These are phyloP conservation scores for Brevimyrus niger DNA, from an alignment of 2,113 vertebrate species.

Conservation along the genomic window DNA sequence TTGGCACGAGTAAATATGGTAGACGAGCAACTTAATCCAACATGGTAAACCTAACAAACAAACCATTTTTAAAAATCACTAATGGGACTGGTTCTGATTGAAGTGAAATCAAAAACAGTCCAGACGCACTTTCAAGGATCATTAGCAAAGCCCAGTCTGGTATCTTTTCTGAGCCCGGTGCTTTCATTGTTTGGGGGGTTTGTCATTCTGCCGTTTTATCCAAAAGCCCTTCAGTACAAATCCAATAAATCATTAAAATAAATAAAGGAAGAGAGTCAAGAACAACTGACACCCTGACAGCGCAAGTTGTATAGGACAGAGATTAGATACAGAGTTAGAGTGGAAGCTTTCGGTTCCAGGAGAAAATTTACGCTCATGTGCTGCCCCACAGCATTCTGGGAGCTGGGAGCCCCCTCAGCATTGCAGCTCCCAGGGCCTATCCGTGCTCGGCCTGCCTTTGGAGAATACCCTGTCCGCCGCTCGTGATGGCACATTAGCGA, in stretches of 20 bases:
- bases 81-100: not conserved
- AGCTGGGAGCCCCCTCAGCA: not conserved
- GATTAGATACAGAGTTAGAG: not conserved
- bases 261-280: not conserved
- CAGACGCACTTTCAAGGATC: not conserved
- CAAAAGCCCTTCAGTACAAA: not conserved
- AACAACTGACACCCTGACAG: not conserved
- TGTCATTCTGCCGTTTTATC: not conserved
- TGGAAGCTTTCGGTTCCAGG: not conserved
- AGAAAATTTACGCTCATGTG: not conserved
- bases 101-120: not conserved
- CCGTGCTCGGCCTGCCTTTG: not conserved
- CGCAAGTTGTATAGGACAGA: not conserved
- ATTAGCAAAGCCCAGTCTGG: not conserved
- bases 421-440: not conserved
- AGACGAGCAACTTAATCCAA: not conserved
- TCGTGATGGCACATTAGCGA: not conserved
- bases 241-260: not conserved
- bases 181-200: not conserved
- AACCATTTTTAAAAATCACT: not conserved
- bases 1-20: not conserved
- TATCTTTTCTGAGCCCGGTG: not conserved
- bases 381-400: not conserved
- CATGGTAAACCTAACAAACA: not conserved
- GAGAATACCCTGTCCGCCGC: not conserved